A percentile compares a stretch with the other conserved stretches of the same genome.
These are phyloP conservation scores for Mesocentrotus franciscanus DNA, from an alignment of 53 echinoderm and acorn worm species.

Conservation along the genomic window DNA sequence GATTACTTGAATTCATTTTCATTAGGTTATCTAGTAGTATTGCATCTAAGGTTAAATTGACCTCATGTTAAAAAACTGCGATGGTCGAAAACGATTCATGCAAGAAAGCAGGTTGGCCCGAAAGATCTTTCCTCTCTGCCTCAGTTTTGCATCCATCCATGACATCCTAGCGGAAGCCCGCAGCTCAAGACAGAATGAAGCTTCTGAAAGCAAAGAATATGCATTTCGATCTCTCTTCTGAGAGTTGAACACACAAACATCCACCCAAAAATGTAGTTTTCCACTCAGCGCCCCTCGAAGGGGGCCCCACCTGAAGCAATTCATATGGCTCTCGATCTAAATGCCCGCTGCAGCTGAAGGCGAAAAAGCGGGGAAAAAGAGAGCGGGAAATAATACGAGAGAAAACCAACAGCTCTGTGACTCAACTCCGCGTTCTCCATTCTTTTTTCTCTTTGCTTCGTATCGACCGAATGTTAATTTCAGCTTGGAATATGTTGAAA, in stretches of 20 bases:
- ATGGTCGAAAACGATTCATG: not conserved
- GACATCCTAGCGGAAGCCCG: not conserved
- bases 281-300: not conserved
- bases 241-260: not conserved
- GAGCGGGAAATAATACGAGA: conserved; percentile 27
- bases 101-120: not conserved
- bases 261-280: not conserved
- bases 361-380: not conserved
- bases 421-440: conserved; percentile 16
- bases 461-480: conserved; percentile 39
- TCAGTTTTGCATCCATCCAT: not conserved
- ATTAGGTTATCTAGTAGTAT: too few relatives aligned
- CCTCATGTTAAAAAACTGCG: not conserved
- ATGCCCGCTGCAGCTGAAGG: conserved; percentile 4
- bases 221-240: not conserved
- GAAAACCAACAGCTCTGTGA: conserved; percentile 23
- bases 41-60: too few relatives aligned
- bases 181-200: not conserved
- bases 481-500: conserved; percentile 16
- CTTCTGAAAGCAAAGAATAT: not conserved
- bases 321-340: not conserved
- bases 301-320: conserved; percentile 38
- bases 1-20: too few relatives aligned
- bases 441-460: not conserved
- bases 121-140: not conserved